A percentile compares a stretch with the other conserved stretches of the same genome.
phyloP scores from a whole-genome alignment of 1,140 invertebrate species.

The Phymorhynchus buccinoides region DNA sequence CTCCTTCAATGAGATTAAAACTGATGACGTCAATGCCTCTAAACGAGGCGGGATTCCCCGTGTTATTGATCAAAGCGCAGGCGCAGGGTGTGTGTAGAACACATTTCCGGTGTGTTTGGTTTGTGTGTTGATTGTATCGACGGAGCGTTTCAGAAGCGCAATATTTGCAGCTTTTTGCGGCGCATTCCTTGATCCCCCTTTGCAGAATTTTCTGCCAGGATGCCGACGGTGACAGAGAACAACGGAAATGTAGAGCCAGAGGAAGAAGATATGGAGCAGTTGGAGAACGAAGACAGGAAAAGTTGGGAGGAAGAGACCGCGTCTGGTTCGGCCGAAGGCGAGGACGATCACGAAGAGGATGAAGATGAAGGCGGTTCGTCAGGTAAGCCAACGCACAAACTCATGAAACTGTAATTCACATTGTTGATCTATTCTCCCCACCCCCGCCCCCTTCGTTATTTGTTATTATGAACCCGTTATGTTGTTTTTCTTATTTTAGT shows the following conservation, averaged over 20 bases:
- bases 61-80: constrained; percentile 45
- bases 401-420: background rate
- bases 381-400: background rate
- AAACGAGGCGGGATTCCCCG: constrained; percentile 26
- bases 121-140: constrained; percentile 24
- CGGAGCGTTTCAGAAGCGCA: constrained; percentile 25
- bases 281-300: constrained; percentile 74
- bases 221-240: constrained; percentile 34
- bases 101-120: constrained; percentile 26
- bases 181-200: background rate
- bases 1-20: background rate
- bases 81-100: constrained; percentile 45
- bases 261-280: constrained; percentile 75
- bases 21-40: constrained; percentile 27
- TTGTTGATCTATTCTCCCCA: too few relatives aligned
- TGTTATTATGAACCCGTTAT: too few relatives aligned
- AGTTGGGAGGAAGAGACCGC: constrained; percentile 71
- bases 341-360: constrained; percentile 43
- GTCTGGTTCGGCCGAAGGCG: constrained; percentile 74
- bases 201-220: constrained; percentile 3
- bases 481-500: too few relatives aligned
- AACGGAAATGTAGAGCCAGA: constrained; percentile 68
- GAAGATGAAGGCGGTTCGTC: constrained; percentile 35
- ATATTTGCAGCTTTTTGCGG: background rate
- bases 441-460: too few relatives aligned